Evolutionary conservation across 1,140 invertebrate species (phyloP), one percentile per base, ranked within the genome.

Genomic region (Thereuonema tuberculata): DNA sequence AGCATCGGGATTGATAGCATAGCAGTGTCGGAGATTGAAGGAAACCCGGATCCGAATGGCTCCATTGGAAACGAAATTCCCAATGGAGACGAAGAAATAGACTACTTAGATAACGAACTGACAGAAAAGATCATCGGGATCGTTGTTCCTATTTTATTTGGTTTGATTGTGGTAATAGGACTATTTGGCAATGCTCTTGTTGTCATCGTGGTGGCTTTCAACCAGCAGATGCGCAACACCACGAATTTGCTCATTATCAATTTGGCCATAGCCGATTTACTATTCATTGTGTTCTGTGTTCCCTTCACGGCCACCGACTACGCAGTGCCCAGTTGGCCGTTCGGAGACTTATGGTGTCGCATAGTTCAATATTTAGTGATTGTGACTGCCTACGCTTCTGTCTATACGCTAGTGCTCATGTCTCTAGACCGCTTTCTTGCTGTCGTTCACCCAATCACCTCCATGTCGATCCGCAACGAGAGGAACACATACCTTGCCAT

Each of bases 221-320:
- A 94, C 75, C 84, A 87, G 56, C 84, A 87, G 68, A 94, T 95
- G 90, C 77, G 90, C 64, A 91, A 88, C 5, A 93, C 91, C 1
- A 95, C 92, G 24, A 95, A 96, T 69, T 79, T 94, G 43, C 80
- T 95, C 2, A 95, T 96, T 61, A 87, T 88, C 60, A 91, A 91
- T 69, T 72, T 91, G 52, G 88, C 89, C 1, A 77, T 90, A 21
- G 93, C 93, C 3, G 93, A 98, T 73, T 76, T 97, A 9, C 80
- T 94, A 3, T 97, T 98, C 72, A 90, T 97, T 43, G 82, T 93
- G 49, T 93, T 97, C 73, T 98, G 93, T 75, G 91, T 97, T 27
- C 93, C 93, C 0, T 93, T 92, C 69, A 94, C 90, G 2, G 89
- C 88, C 0, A 84, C 84, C 17, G 89, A 93, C 67, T 93, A 92